phyloP scores from a whole-genome alignment of 2,888 invertebrate species.

The Cotesia congregata region DNA sequence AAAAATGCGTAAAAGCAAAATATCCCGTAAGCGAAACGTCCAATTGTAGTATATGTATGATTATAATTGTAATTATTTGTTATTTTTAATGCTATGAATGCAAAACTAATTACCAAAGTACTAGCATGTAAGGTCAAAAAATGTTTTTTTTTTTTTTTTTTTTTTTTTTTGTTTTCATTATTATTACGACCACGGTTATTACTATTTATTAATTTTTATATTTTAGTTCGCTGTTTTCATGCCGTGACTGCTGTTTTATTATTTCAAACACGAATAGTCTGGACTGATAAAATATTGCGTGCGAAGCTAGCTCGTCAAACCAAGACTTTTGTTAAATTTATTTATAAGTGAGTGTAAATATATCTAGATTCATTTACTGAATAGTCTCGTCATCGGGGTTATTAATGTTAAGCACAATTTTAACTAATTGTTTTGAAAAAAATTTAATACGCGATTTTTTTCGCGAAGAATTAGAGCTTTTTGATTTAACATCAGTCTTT shows the following conservation, averaged over 20 bases:
- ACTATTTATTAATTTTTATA: conserved; percentile 1
- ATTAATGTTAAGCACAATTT: not conserved
- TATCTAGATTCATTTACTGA: not conserved
- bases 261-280: conserved; percentile 19
- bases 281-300: conserved; percentile 4
- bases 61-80: conserved; percentile 21
- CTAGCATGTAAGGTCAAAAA: conserved; percentile 59
- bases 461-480: too few species aligned
- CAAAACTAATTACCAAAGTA: conserved; percentile 62
- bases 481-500: too few species aligned
- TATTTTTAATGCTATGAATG: not conserved
- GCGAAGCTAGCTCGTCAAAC: not conserved
- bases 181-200: conserved; percentile 1
- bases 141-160: conserved; percentile 1
- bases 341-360: not conserved
- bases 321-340: not conserved
- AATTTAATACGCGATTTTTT: too few species aligned
- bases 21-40: conserved; percentile 51
- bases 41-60: conserved; percentile 48
- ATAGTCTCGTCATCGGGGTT: not conserved
- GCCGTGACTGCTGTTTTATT: not conserved
- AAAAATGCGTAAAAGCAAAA: conserved; percentile 44
- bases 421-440: too few species aligned
- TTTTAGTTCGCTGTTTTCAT: not conserved
- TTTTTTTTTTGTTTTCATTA: conserved; percentile 20